Percentiles rank a stretch among this genome's conserved stretches.
These are phyloP conservation scores for Drosophila nr. perissopoda DNA, from an alignment of 2,888 invertebrate genomes.

Conservation along the genomic window DNA sequence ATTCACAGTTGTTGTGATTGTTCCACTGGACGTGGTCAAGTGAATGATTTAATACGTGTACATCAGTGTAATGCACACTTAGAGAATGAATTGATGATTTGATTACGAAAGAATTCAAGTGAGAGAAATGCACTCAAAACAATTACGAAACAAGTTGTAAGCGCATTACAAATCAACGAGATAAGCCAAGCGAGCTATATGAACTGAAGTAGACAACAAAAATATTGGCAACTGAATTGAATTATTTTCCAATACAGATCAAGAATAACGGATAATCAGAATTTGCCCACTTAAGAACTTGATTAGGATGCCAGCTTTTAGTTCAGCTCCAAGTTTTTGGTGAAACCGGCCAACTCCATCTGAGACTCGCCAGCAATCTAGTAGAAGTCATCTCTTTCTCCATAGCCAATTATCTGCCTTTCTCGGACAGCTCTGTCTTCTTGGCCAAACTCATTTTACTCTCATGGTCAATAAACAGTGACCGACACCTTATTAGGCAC, in stretches of 20 bases:
- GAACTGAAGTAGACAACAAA: background rate
- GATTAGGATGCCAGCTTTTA: background rate
- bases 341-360: background rate
- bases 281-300: background rate
- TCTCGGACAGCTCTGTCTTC: background rate
- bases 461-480: too few species aligned
- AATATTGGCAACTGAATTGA: background rate
- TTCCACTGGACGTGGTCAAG: background rate
- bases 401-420: background rate
- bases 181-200: background rate
- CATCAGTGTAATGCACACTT: background rate
- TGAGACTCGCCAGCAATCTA: background rate
- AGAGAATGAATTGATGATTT: background rate
- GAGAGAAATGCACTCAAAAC: background rate
- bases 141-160: background rate
- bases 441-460: background rate
- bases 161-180: background rate
- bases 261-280: background rate
- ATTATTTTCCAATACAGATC: too few species aligned
- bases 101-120: background rate
- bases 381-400: background rate
- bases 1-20: background rate
- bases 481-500: too few species aligned
- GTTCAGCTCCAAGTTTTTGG: background rate
- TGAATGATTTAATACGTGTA: background rate